Evolutionary conservation across 64 coral and sea anemone genomes (phyloP), one percentile per base, ranked within the genome.

Genomic region (Trachythela sp.): DNA sequence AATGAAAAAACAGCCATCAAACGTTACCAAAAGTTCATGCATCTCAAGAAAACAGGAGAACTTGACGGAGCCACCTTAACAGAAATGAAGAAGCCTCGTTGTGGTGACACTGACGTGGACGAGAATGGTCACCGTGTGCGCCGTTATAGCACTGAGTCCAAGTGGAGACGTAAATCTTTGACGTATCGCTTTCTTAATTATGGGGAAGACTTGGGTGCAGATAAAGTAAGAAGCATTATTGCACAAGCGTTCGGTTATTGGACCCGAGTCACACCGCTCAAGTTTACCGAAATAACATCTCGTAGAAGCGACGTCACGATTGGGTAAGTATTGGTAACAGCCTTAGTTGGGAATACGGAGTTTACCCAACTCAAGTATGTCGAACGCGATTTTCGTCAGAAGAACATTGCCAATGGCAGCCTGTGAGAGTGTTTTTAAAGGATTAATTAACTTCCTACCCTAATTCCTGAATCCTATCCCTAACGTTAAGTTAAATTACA

Each of bases 71-170:
- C 94, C 9, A 95, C 94, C 27, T n/a, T 93, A 64, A 70, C 32
- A 15, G 83, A 88, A 39, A 95, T 95, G 94, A 93, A 90, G 84
- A 95, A 89, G 40, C 94, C 94, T 29, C 88, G 94, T 59, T 95
- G 94, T 68, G 94, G 94, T 31, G 83, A 88, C 20, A 70, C 89
- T 54, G 94, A 95, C 22, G 94, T 85, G 2, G 92, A 86, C 33
- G 94, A 85, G 0, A 49, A 58, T 6, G 80, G 92, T 43, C 29
- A 86, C 45, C 85, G 88, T 26, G 72, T 89, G n/a, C 93, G 86
- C n/a, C 56, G 40, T 15, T 88, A 54, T 1, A 8, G 13, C 0
- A 8, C 31, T 4, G 51, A n/a, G 8, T 29, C 70, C 8, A 77
- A 77, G 24, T 77, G 26, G 36, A 8, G 36, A 8, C 8, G 11